phyloP scores from a whole-genome alignment of 1,140 invertebrate species.

The Brevipalpus yothersi region DNA sequence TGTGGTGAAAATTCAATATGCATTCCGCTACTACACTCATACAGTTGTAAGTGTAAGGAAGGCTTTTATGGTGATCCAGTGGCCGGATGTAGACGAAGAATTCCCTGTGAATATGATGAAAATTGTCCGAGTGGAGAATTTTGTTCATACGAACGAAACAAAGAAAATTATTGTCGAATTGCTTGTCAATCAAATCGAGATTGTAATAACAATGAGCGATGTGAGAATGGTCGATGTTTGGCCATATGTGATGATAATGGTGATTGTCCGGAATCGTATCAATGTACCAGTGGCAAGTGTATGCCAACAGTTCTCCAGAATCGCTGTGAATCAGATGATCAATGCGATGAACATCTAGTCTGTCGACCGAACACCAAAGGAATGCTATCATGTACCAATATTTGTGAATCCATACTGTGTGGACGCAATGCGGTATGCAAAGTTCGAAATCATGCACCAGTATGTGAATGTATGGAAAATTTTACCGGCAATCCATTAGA shows the following conservation, averaged over 20 bases:
- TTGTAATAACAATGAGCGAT: constrained; percentile 28
- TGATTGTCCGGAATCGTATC: constrained; percentile 12
- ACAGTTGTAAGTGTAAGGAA: too few relatives aligned
- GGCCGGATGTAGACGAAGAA: constrained; percentile 35
- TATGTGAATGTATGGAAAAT: constrained; percentile 13
- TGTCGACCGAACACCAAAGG: constrained; percentile 57
- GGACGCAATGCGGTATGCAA: constrained; percentile 51
- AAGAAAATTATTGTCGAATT: too few relatives aligned
- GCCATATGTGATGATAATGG: too few relatives aligned
- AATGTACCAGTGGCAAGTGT: constrained; percentile 12
- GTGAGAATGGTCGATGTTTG: too few relatives aligned
- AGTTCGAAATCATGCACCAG: constrained; percentile 26
- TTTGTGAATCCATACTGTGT: constrained; percentile 32
- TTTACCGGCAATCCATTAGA: constrained; percentile 3
- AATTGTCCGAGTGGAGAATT: constrained; percentile 1
- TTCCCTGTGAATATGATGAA: constrained; percentile 14
- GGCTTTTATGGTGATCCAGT: constrained; percentile 23
- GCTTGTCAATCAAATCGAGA: too few relatives aligned
- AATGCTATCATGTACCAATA: constrained; percentile 26
- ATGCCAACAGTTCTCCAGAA: constrained; percentile 22
- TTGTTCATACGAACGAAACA: too few relatives aligned
- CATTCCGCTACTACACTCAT: too few relatives aligned
- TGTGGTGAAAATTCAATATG: constrained; percentile 72
- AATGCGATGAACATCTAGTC: constrained; percentile 50
- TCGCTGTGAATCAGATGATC: constrained; percentile 25